Evolutionary conservation across 2,113 vertebrate genomes (phyloP).

Genomic region (Pygoscelis antarcticus): DNA sequence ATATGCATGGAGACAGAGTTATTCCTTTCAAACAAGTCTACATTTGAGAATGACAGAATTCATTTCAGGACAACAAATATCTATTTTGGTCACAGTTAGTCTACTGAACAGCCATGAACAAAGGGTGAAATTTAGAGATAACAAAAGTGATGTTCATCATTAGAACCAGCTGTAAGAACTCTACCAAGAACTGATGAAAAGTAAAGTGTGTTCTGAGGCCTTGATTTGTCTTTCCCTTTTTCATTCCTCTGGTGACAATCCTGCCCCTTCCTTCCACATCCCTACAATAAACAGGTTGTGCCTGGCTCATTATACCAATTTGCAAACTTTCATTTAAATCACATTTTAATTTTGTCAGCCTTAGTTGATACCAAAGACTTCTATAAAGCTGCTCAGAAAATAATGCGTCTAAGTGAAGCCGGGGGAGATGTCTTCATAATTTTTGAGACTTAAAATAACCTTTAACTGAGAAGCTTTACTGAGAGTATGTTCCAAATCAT

Average conservation of each 20-base stretch:
- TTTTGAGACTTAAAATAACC: background rate
- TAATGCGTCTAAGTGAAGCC: background rate
- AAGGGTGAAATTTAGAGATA: background rate
- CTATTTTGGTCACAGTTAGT: background rate
- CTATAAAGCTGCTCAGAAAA: background rate
- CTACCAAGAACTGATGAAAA: background rate
- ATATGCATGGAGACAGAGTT: background rate
- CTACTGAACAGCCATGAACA: background rate
- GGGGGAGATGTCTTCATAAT: background rate
- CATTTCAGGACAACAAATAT: background rate
- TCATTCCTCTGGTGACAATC: background rate
- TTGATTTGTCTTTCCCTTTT: background rate
- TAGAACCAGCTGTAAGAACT: background rate
- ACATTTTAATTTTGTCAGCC: background rate
- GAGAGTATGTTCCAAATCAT: background rate
- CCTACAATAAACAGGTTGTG: background rate
- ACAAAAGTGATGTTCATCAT: background rate
- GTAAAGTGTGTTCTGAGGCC: background rate
- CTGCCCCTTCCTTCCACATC: background rate
- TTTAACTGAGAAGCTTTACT: background rate
- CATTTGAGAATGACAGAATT: background rate
- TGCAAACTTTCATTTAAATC: background rate
- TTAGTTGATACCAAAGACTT: background rate
- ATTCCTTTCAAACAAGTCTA: background rate
- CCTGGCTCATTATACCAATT: background rate